Base-by-base conservation (phyloP, 2,888 invertebrate species). In the Acrobasis suavella region DNA sequence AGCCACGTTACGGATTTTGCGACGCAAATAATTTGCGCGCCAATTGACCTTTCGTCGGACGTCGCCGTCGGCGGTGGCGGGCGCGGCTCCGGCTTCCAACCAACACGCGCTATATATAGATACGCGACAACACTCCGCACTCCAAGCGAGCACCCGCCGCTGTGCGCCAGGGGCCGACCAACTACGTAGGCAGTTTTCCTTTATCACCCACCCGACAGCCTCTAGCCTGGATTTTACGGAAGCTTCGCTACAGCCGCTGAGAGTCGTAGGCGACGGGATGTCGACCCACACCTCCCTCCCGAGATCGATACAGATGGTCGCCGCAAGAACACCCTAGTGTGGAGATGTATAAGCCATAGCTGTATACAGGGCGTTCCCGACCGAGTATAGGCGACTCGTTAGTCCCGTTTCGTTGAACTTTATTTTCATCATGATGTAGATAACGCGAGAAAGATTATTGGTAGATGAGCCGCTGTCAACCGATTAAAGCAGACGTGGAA, bases 11-110 rank as follows among this genome's bases (percentile, higher is more conserved):
- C 81, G 82, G 85, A 85, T 90, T 90, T 87, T 87, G 89, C 90
- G 90, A 91, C 91, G 90, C 88, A 92, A 92, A 91, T 91, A 91
- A 91, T 91, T 91, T 91, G 91, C 88, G 89, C 89, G 91, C 90
- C 91, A 91, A 91, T 91, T 92, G 91, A 91, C 91, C 91, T 92
- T 91, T 92, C 90, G 87, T 87, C 89, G 86, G 87, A 81, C 86
- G 83, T 80, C 83, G 89, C 82, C 82, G 87, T 69, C 79, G 80
- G 77, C 82, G 83, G 82, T 74, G 81, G 83, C 85, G 85, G 86
- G 80, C 82, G 85, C 85, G 83, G 85, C 84, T 78, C 81, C 81
- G 85, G 82, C 86, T 79, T 74, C 71, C 71, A 64, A 81, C 82
- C 86, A 90, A 86, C 90, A 90, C 84, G 84, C 77, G 88, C 89